phyloP scores from a whole-genome alignment of 2,888 invertebrate genomes.

The Spilarctia lutea region DNA sequence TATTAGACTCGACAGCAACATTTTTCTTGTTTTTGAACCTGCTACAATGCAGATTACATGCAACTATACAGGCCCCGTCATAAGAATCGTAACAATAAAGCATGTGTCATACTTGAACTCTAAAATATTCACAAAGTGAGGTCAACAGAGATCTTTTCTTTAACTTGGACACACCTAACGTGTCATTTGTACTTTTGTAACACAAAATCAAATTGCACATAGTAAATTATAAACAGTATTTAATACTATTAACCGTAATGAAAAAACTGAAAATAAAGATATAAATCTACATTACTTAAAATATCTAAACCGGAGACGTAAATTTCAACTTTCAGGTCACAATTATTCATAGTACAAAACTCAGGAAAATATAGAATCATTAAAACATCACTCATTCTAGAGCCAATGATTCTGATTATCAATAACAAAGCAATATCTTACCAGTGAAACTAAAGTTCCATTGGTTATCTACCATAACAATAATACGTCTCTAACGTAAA shows the following conservation, averaged over 20 bases:
- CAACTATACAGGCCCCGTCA: not conserved
- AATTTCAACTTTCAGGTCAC: not conserved
- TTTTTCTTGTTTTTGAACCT: not conserved
- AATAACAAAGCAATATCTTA: constrained; percentile 1
- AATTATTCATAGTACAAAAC: not conserved
- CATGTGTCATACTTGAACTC: not conserved
- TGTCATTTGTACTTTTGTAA: not conserved
- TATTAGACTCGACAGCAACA: not conserved
- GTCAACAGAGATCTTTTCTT: not conserved
- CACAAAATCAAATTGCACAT: not conserved
- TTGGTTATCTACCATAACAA: not conserved
- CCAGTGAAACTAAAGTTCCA: not conserved
- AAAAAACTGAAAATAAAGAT: too few species aligned
- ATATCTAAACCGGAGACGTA: not conserved
- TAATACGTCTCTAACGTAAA: not conserved
- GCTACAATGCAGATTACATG: not conserved
- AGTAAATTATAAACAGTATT: not conserved
- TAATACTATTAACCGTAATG: not conserved
- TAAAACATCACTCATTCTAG: not conserved
- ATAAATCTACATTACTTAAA: not conserved
- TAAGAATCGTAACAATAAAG: not conserved
- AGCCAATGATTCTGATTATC: not conserved
- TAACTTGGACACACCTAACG: not conserved
- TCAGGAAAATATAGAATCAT: not conserved
- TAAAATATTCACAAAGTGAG: not conserved